phyloP scores from a whole-genome alignment of 2,888 invertebrate species.

The Tigriopus californicus region DNA sequence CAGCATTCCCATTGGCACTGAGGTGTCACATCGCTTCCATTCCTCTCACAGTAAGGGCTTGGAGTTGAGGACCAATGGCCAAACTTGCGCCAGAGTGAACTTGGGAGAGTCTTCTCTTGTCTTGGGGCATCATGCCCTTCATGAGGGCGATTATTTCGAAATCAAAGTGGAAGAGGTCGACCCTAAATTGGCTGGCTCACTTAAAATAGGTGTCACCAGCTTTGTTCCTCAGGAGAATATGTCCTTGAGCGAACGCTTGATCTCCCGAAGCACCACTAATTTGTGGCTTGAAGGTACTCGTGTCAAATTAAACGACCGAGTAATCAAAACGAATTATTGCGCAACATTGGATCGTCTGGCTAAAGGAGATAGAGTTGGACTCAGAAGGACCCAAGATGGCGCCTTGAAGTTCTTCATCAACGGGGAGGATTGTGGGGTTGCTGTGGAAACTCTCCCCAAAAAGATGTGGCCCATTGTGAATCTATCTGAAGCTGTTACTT shows the following conservation, averaged over 20 bases:
- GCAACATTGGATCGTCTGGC: background rate
- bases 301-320: background rate
- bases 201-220: slow-evolving; percentile 26
- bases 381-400: background rate
- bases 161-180: slow-evolving; percentile 22
- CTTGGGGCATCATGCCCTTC: slow-evolving; percentile 25
- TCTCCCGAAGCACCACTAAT: no score
- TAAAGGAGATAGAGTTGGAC: background rate
- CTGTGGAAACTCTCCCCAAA: slow-evolving; percentile 55
- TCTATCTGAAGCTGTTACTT: slow-evolving; percentile 39
- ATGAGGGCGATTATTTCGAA: slow-evolving; percentile 30
- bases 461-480: slow-evolving; percentile 64
- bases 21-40: slow-evolving; percentile 28
- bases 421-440: slow-evolving; percentile 56
- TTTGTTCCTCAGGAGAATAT: slow-evolving; percentile 23
- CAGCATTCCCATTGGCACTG: slow-evolving; percentile 29
- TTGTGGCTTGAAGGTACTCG: slow-evolving; percentile 7
- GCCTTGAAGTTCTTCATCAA: slow-evolving; percentile 39
- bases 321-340: slow-evolving; percentile 8
- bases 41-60: slow-evolving; percentile 43
- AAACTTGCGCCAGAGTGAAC: slow-evolving; percentile 40
- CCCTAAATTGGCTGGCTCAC: slow-evolving; percentile 26
- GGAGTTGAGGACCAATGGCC: slow-evolving; percentile 43
- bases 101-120: slow-evolving; percentile 28
- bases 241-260: no score